A percentile compares a stretch with the other conserved stretches of the same genome.
Conservation (phyloP, 2,797 vertebrate genomes). For the Hephaestus fuliginosus region DNA sequence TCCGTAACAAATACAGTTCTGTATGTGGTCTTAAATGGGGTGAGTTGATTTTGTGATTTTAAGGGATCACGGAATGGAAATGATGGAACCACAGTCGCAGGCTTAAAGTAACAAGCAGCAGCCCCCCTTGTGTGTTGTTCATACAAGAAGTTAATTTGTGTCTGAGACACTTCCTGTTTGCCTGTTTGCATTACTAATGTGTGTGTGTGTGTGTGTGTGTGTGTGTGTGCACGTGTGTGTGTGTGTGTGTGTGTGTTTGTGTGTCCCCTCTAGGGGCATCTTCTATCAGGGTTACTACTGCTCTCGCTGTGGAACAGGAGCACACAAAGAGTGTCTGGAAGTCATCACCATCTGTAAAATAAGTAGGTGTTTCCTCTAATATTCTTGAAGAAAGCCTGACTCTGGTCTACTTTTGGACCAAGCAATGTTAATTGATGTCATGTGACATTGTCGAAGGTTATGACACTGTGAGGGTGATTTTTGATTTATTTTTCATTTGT, state of each 20-base stretch:
- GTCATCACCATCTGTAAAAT: constrained; percentile 96
- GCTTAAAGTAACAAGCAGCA: constrained; percentile 37
- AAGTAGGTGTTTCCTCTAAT: constrained; percentile 86
- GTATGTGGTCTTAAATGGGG: constrained; percentile 28
- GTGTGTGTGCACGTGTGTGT: constrained; percentile 21
- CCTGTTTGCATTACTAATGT: constrained; percentile 63
- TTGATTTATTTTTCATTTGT: not conserved
- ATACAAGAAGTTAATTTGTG: constrained; percentile 58
- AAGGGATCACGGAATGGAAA: constrained; percentile 44
- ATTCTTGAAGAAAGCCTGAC: not conserved
- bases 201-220: constrained; percentile 39
- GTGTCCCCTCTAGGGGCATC: constrained; percentile 88
- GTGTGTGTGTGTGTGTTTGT: constrained; percentile 44
- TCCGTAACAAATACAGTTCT: constrained; percentile 34
- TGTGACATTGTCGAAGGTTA: not conserved
- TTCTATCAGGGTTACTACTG: constrained; percentile 99
- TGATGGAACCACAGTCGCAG: constrained; percentile 23
- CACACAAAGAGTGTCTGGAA: constrained; percentile 98
- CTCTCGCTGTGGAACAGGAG: constrained; percentile 93
- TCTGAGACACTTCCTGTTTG: constrained; percentile 74
- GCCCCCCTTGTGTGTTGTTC: constrained; percentile 44
- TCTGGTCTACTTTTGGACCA: not conserved
- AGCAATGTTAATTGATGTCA: not conserved
- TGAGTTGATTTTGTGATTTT: constrained; percentile 44
- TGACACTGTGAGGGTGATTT: not conserved